Evolutionary conservation across 2,888 invertebrate species (phyloP).

Genomic region (Taphrorychus bicolor): DNA sequence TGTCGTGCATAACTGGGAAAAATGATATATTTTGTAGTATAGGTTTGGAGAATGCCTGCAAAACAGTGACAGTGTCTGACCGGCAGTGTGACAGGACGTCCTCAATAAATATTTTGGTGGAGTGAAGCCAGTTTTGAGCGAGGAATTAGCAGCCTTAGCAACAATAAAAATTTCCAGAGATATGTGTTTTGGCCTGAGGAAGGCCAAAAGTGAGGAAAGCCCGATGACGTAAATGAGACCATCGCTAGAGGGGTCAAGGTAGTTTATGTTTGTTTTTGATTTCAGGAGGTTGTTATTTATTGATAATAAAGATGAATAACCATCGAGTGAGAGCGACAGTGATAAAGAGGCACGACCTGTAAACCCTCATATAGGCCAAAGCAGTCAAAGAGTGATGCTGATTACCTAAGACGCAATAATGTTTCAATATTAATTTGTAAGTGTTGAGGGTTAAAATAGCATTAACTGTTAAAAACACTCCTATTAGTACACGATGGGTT

Average conservation of each 20-base stretch:
- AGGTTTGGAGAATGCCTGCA: too few relatives aligned
- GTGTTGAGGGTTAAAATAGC: too few relatives aligned
- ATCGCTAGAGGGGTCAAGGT: too few relatives aligned
- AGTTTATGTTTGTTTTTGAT: not conserved
- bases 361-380: not conserved
- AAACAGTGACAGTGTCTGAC: too few relatives aligned
- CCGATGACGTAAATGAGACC: constrained; percentile 33
- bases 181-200: constrained; percentile 29
- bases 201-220: constrained; percentile 34
- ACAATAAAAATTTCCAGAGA: constrained; percentile 29
- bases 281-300: constrained; percentile 4
- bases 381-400: not conserved
- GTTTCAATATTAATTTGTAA: too few relatives aligned
- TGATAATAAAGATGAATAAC: not conserved
- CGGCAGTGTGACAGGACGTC: too few relatives aligned
- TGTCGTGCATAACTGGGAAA: too few relatives aligned
- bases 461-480: too few relatives aligned
- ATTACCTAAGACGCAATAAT: not conserved
- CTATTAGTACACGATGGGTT: too few relatives aligned
- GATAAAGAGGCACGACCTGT: too few relatives aligned
- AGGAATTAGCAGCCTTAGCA: constrained; percentile 37
- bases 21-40: too few relatives aligned
- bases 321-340: not conserved
- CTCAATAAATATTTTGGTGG: constrained; percentile 26
- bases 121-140: constrained; percentile 19